A percentile compares a stretch with the other conserved stretches of the same genome.
These are phyloP conservation scores for Camponotus floridanus DNA, from an alignment of 1,140 invertebrate species.

Conservation along the genomic window DNA sequence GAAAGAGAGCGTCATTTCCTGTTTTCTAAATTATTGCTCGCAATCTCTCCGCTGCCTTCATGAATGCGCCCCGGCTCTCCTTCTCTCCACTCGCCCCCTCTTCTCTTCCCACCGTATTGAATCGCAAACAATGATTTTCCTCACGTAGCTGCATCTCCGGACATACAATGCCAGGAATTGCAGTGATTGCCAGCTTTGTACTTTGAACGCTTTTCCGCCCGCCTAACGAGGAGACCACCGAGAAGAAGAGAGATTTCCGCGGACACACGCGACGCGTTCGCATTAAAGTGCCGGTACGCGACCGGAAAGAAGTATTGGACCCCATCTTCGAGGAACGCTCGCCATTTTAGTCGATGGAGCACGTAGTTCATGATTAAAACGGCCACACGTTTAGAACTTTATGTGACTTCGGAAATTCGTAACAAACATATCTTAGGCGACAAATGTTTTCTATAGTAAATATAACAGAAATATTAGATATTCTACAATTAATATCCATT, in stretches of 20 bases:
- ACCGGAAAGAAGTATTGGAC: conserved; percentile 47
- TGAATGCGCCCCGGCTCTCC: conserved; percentile 36
- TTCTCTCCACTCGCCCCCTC: not conserved
- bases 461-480: not conserved
- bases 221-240: conserved; percentile 32
- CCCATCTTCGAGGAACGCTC: not conserved
- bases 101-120: conserved; percentile 28
- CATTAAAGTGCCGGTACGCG: conserved; percentile 44
- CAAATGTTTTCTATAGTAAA: not conserved
- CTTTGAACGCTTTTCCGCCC: conserved; percentile 40
- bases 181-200: conserved; percentile 72
- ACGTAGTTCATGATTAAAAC: conserved; percentile 39
- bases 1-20: conserved; percentile 31
- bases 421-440: not conserved
- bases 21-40: conserved; percentile 65
- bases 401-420: not conserved
- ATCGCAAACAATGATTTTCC: conserved; percentile 72
- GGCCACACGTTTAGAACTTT: not conserved
- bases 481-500: not conserved
- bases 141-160: conserved; percentile 67
- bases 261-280: conserved; percentile 53
- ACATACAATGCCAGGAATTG: conserved; percentile 72
- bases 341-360: conserved; percentile 33
- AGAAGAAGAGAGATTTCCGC: conserved; percentile 56
- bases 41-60: conserved; percentile 54